phyloP scores from a whole-genome alignment of 2,888 invertebrate genomes.

The Hypolimnas misippus region DNA sequence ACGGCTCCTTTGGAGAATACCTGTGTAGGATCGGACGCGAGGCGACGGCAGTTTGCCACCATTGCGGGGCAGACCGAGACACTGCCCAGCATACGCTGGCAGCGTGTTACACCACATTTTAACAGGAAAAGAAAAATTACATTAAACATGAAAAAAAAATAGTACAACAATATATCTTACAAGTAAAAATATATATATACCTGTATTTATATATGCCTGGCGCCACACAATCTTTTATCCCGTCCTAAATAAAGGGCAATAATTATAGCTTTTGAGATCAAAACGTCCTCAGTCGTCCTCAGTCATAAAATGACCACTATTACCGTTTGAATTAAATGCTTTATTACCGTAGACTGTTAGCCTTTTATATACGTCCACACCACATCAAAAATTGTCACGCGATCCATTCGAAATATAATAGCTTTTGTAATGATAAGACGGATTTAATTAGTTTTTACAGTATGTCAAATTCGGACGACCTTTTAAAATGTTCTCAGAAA shows the following conservation, averaged over 20 bases:
- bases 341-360: constrained; percentile 14
- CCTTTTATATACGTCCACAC: constrained; percentile 14
- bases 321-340: constrained; percentile 21
- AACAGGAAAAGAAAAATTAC: too few relatives aligned
- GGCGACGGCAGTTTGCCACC: too few relatives aligned
- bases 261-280: background rate
- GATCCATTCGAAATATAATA: background rate
- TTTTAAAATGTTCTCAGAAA: background rate
- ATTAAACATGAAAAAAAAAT: too few relatives aligned
- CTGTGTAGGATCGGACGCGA: too few relatives aligned
- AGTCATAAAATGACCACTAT: constrained; percentile 1
- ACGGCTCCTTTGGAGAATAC: too few relatives aligned
- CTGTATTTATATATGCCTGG: too few relatives aligned
- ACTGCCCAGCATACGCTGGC: too few relatives aligned
- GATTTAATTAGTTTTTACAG: background rate
- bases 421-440: background rate
- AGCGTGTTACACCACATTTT: too few relatives aligned
- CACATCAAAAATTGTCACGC: constrained; percentile 23
- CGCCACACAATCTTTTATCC: constrained; percentile 22
- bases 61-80: too few relatives aligned
- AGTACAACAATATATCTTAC: too few relatives aligned
- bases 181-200: too few relatives aligned
- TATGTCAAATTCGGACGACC: too few relatives aligned
- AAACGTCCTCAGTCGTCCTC: background rate
- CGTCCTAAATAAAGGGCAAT: background rate